Evolutionary conservation across 2,888 invertebrate species (phyloP).

Genomic region (Campoplex nolae): DNA sequence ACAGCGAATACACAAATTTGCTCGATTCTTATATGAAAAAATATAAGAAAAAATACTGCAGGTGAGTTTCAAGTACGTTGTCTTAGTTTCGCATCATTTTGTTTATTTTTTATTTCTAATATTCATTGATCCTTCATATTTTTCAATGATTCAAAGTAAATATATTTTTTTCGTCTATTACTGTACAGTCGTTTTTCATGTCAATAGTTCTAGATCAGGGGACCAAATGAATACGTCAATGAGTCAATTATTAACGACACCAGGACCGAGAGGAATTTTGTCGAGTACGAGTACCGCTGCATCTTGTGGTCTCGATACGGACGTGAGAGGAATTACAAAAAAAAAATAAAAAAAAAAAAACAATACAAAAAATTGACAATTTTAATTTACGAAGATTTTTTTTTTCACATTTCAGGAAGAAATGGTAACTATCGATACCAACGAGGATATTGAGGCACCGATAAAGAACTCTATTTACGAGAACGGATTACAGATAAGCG

Average conservation of each 20-base stretch:
- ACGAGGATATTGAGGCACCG: conserved; percentile 23
- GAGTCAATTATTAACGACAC: conserved; percentile 66
- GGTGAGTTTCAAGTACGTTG: conserved; percentile 4
- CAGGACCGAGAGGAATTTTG: conserved; percentile 68
- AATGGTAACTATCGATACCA: conserved; percentile 39
- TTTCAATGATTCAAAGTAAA: neutral
- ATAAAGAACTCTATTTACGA: conserved; percentile 32
- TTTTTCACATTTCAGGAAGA: conserved; percentile 53
- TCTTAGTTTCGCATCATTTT: neutral
- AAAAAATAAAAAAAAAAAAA: neutral
- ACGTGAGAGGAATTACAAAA: conserved; percentile 48
- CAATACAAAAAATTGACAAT: neutral
- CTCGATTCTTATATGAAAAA: conserved; percentile 69
- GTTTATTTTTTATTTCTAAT: neutral
- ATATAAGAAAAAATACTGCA: conserved; percentile 72
- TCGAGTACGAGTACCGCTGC: conserved; percentile 67
- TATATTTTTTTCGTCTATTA: neutral
- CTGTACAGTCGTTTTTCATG: neutral
- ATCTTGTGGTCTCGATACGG: conserved; percentile 60
- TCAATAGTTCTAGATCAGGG: conserved; percentile 57
- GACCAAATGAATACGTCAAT: conserved; percentile 68
- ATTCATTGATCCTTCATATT: neutral
- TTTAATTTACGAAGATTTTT: neutral
- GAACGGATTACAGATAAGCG: conserved; percentile 32
- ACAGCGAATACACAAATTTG: conserved; percentile 76